Conservation (phyloP, 2,113 vertebrate genomes). For the Castor canadensis region DNA sequence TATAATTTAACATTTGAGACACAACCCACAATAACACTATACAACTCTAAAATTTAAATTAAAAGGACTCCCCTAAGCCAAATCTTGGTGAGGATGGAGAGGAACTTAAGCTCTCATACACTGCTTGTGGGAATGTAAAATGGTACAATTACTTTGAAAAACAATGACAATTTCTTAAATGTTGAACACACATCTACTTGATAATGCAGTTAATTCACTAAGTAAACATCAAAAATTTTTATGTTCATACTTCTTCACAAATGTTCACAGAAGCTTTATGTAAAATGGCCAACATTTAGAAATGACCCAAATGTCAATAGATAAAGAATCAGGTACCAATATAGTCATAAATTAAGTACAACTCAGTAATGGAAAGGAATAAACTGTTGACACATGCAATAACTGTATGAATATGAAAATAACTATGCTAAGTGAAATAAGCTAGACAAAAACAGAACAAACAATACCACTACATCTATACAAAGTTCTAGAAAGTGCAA, state of each 20-base stretch:
- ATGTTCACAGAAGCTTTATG: background rate
- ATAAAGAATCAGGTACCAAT: background rate
- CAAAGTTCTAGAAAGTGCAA: background rate
- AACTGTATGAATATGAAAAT: background rate
- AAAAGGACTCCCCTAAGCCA: background rate
- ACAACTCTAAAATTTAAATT: background rate
- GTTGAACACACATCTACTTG: background rate
- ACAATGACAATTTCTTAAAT: background rate
- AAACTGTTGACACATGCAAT: too few relatives aligned
- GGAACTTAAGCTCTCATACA: too few relatives aligned
- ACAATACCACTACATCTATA: background rate
- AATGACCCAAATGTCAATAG: background rate
- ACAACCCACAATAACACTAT: background rate
- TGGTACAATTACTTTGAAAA: background rate
- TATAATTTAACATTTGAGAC: background rate
- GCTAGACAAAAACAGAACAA: background rate
- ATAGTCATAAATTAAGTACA: background rate
- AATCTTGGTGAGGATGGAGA: background rate
- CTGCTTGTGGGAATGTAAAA: background rate
- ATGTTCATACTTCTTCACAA: background rate
- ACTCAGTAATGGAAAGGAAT: background rate
- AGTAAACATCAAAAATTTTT: background rate
- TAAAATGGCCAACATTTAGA: background rate
- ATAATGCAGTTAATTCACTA: background rate
- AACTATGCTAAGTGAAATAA: background rate